Conservation (phyloP, 2,888 invertebrate species). For the Parochlus steinenii region DNA sequence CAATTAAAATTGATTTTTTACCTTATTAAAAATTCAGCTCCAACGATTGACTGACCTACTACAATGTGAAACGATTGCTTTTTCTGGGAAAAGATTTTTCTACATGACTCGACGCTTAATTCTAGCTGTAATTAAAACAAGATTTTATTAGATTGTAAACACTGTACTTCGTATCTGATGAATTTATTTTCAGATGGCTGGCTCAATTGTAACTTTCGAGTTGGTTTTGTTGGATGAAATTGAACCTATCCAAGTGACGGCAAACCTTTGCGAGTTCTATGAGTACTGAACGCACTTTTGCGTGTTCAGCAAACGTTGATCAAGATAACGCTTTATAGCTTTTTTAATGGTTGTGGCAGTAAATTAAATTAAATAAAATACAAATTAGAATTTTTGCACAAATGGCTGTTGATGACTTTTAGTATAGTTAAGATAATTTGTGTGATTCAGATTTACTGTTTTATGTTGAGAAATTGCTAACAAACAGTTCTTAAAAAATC, state of each 20-base stretch:
- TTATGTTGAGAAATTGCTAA: too few species aligned
- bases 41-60: slow-evolving; percentile 8
- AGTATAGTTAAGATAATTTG: not conserved
- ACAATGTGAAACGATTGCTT: slow-evolving; percentile 18
- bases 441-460: not conserved
- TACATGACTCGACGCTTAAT: slow-evolving; percentile 8
- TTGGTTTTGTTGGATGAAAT: slow-evolving; percentile 10
- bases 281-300: not conserved
- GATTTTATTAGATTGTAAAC: not conserved
- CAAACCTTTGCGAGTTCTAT: too few species aligned
- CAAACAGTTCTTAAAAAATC: too few species aligned
- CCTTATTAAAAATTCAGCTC: not conserved
- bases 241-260: not conserved
- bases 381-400: too few species aligned
- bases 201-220: slow-evolving; percentile 12
- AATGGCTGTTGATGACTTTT: too few species aligned
- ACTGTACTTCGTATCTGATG: not conserved
- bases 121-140: slow-evolving; percentile 6
- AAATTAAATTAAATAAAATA: not conserved
- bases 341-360: not conserved
- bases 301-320: too few species aligned
- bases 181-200: slow-evolving; percentile 8
- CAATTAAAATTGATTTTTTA: not conserved
- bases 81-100: slow-evolving; percentile 11
- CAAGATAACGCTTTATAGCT: not conserved